Evolutionary conservation across 2,797 vertebrate genomes (phyloP).

Genomic region (Anas flavirostris): DNA sequence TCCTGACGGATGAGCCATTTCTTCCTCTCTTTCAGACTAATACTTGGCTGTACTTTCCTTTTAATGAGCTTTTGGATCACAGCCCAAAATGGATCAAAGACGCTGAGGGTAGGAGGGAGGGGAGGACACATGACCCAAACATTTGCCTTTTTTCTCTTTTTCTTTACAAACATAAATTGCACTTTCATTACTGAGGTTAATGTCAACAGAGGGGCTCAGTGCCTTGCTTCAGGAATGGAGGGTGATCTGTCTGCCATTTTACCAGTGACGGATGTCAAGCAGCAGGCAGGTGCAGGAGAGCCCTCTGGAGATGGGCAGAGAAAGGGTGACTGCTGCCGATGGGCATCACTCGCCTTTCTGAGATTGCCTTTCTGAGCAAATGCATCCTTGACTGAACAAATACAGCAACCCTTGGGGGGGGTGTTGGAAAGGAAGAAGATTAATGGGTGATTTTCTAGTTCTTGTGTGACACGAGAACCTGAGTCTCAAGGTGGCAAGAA

Average conservation of each 20-base stretch:
- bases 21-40: constrained; percentile 48
- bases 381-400: neutral
- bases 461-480: neutral
- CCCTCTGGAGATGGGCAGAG: neutral
- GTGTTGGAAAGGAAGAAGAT: neutral
- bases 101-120: neutral
- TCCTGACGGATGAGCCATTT: constrained; percentile 48
- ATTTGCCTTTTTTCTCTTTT: constrained; percentile 3
- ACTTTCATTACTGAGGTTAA: constrained; percentile 8
- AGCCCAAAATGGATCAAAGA: constrained; percentile 63
- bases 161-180: constrained; percentile 11
- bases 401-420: neutral
- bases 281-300: neutral
- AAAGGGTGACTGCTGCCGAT: neutral
- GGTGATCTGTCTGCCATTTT: neutral
- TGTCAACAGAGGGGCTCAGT: neutral
- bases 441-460: constrained; percentile 18
- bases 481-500: neutral
- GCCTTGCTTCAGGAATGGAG: neutral
- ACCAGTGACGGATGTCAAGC: neutral
- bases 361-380: neutral
- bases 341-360: neutral
- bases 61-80: constrained; percentile 71
- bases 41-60: constrained; percentile 63
- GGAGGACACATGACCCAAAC: neutral